phyloP scores from a whole-genome alignment of 2,888 invertebrate genomes.

The Ommatoiulus sabulosus region DNA sequence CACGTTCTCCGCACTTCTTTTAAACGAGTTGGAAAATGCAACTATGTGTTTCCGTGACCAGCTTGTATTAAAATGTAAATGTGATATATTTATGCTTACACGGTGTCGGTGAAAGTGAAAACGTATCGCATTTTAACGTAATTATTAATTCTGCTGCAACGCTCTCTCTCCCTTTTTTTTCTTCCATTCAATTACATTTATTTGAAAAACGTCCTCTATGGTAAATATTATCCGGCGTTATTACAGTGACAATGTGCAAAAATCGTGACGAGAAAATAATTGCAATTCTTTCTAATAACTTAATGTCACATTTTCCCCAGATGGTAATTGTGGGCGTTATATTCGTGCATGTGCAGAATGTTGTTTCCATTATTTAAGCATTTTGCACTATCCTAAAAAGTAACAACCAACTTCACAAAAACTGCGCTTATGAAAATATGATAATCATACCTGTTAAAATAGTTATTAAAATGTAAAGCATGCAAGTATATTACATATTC shows the following conservation, averaged over 20 bases:
- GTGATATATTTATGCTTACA: background rate
- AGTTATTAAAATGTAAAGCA: too few species aligned
- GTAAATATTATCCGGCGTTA: background rate
- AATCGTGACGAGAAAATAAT: background rate
- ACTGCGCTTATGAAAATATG: too few species aligned
- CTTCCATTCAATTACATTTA: background rate
- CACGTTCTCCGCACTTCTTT: background rate
- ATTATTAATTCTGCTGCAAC: background rate
- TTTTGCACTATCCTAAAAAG: too few species aligned
- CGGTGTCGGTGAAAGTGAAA: background rate
- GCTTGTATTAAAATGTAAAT: background rate
- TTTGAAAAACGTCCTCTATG: background rate
- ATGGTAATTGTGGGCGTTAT: too few species aligned
- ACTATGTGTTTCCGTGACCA: conserved; percentile 16
- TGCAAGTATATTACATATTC: too few species aligned
- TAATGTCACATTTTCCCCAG: too few species aligned
- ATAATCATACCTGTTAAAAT: too few species aligned
- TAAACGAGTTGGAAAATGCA: background rate
- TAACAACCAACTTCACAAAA: too few species aligned
- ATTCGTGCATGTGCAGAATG: too few species aligned
- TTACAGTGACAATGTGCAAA: background rate
- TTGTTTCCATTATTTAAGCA: too few species aligned
- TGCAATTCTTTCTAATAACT: too few species aligned
- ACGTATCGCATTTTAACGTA: background rate
- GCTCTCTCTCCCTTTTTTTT: background rate